phyloP scores from a whole-genome alignment of 2,888 invertebrate genomes.

The Helleia helle region DNA sequence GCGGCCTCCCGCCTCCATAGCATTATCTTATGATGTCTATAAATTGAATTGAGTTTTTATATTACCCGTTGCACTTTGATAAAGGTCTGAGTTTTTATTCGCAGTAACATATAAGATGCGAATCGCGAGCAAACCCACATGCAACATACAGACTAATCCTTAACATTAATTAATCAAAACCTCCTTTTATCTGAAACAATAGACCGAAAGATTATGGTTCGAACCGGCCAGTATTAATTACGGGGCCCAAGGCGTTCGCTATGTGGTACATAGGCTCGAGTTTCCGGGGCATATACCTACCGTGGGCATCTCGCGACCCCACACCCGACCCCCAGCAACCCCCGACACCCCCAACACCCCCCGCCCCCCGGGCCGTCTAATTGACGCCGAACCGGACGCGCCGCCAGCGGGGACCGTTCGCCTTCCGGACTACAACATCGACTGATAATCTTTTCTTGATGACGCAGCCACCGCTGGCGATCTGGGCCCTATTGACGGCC shows the following conservation, averaged over 20 bases:
- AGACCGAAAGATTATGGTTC: conserved; percentile 27
- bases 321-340: conserved; percentile 28
- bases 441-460: conserved; percentile 69
- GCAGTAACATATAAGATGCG: no score
- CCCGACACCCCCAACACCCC: conserved; percentile 25
- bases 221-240: conserved; percentile 52
- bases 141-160: no score
- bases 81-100: no score
- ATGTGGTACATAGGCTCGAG: conserved; percentile 51
- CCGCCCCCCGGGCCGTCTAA: conserved; percentile 50
- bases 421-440: conserved; percentile 60
- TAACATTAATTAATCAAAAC: no score
- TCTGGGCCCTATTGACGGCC: neutral
- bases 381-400: conserved; percentile 63
- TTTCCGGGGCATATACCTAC: conserved; percentile 55
- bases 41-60: no score
- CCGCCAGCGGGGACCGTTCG: conserved; percentile 58
- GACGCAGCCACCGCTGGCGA: conserved; percentile 28
- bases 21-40: no score
- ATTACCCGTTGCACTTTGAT: no score
- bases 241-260: conserved; percentile 39
- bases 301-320: conserved; percentile 37
- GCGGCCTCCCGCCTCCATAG: no score
- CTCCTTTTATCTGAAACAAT: neutral
- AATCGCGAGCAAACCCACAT: no score